These are phyloP conservation scores for Cosmia trapezina DNA, from an alignment of 2,888 invertebrate genomes.

Conservation along the genomic window DNA sequence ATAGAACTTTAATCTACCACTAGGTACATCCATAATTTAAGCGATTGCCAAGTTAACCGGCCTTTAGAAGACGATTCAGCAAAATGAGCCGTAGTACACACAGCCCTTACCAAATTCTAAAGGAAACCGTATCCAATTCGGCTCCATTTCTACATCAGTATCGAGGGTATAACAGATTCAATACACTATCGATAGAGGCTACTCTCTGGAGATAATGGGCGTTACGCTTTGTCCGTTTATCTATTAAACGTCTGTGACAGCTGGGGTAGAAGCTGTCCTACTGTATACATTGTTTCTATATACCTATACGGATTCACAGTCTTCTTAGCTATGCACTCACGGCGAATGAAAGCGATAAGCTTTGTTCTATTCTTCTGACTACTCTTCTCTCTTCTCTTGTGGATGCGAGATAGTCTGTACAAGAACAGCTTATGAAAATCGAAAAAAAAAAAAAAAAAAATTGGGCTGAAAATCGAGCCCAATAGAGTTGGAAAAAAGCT, in stretches of 20 bases:
- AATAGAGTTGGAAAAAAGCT: too few species aligned
- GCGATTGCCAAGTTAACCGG: neutral
- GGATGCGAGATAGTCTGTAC: too few species aligned
- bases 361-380: too few species aligned
- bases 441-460: too few species aligned
- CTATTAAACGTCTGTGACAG: constrained; percentile 42
- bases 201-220: constrained; percentile 40
- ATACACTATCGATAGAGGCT: constrained; percentile 23
- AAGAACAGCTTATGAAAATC: too few species aligned
- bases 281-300: neutral
- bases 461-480: too few species aligned
- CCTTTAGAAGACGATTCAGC: neutral
- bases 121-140: constrained; percentile 21
- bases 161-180: constrained; percentile 22
- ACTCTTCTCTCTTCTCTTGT: too few species aligned
- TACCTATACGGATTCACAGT: neutral
- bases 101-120: constrained; percentile 23
- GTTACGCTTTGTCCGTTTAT: constrained; percentile 50
- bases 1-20: neutral
- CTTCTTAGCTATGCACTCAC: neutral
- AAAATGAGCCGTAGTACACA: constrained; percentile 20
- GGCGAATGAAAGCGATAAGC: neutral
- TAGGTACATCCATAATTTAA: neutral
- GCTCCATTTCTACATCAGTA: constrained; percentile 25
- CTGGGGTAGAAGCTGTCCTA: neutral